phyloP scores from a whole-genome alignment of 2,888 invertebrate species.

The Pterostichus madidus region DNA sequence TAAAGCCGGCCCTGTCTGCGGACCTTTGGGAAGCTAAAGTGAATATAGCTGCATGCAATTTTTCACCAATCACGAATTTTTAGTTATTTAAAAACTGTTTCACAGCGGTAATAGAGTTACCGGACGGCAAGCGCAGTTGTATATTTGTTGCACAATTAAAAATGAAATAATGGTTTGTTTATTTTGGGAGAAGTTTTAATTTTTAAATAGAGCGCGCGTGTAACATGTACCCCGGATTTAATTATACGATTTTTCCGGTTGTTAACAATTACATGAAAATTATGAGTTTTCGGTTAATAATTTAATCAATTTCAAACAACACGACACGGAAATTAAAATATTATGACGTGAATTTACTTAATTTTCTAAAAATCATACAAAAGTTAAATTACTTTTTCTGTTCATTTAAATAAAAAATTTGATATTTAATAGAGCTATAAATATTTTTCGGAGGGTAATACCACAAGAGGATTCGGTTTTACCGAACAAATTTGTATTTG shows the following conservation, averaged over 20 bases:
- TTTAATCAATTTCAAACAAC: neutral
- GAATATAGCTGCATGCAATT: constrained; percentile 8
- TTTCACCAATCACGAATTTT: constrained; percentile 17
- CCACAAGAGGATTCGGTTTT: no score
- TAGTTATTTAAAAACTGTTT: constrained; percentile 31
- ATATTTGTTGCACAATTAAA: constrained; percentile 33
- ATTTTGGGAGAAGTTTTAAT: constrained; percentile 22
- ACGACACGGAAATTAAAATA: neutral
- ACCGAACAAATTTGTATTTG: no score
- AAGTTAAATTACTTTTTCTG: no score
- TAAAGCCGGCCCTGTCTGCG: neutral
- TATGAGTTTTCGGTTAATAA: constrained; percentile 8
- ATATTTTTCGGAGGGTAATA: no score
- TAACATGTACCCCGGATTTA: neutral
- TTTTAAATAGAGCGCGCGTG: neutral
- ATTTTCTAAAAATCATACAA: no score
- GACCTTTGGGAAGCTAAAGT: neutral
- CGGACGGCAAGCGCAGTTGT: neutral
- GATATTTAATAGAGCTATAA: neutral
- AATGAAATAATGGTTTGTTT: constrained; percentile 35
- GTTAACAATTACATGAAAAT: neutral
- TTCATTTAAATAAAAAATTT: no score
- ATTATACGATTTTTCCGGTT: neutral
- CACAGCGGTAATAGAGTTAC: constrained; percentile 23
- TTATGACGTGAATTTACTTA: neutral